These are phyloP conservation scores for Marmota monax DNA, from an alignment of 2,113 vertebrate species.

Conservation along the genomic window DNA sequence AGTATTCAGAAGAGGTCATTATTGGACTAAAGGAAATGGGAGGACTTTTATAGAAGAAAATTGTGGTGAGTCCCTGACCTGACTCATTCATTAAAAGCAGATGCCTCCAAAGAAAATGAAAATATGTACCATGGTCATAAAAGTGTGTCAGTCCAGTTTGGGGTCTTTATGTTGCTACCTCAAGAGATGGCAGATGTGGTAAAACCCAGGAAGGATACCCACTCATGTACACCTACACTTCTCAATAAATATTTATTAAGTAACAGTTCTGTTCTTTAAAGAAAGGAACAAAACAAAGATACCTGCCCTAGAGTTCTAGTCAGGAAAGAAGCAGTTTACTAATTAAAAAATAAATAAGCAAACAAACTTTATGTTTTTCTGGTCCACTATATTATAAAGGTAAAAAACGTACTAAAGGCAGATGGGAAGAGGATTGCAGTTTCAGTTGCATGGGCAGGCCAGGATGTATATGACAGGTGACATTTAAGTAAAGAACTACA, in stretches of 20 bases:
- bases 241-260: background rate
- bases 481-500: background rate
- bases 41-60: conserved; percentile 10
- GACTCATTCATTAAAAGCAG: background rate
- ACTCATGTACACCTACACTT: background rate
- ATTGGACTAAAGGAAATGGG: background rate
- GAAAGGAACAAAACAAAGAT: conserved; percentile 8
- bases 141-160: background rate
- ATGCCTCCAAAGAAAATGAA: background rate
- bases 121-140: background rate
- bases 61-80: background rate
- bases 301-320: background rate
- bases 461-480: background rate
- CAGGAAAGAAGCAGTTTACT: background rate
- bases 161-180: background rate
- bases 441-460: background rate
- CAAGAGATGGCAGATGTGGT: background rate
- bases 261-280: background rate
- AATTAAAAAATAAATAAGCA: background rate
- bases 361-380: too few relatives aligned
- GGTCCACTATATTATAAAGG: too few relatives aligned
- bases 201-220: background rate
- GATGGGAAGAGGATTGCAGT: background rate
- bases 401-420: background rate
- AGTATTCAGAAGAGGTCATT: background rate